Evolutionary conservation across 2,113 vertebrate genomes (phyloP).

Genomic region (Catagonus wagneri): DNA sequence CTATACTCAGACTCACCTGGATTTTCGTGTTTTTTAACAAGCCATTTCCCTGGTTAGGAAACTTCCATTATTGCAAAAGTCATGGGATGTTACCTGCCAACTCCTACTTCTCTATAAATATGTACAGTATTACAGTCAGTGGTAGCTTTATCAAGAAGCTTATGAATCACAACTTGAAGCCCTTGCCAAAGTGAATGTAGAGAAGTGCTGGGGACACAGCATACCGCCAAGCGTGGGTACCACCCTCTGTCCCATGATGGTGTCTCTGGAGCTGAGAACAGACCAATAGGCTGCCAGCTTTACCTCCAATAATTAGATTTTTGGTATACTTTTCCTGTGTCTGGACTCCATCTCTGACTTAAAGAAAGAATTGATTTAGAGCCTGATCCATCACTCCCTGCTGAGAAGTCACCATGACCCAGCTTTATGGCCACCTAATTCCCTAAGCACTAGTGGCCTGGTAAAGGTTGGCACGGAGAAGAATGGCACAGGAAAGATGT

Average conservation of each 20-base stretch:
- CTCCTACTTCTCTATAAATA: not conserved
- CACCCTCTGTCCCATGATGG: not conserved
- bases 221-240: not conserved
- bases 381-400: not conserved
- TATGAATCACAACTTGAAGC: not conserved
- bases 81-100: not conserved
- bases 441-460: no score
- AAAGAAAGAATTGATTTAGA: not conserved
- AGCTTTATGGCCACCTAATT: no score
- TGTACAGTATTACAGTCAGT: not conserved
- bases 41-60: not conserved
- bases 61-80: not conserved
- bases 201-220: not conserved
- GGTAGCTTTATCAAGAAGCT: not conserved
- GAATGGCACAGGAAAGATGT: not conserved
- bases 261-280: not conserved
- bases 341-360: not conserved
- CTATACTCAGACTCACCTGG: not conserved
- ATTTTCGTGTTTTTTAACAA: not conserved
- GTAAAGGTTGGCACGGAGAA: not conserved
- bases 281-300: not conserved
- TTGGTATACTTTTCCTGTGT: not conserved
- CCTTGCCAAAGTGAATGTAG: not conserved
- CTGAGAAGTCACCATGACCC: not conserved
- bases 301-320: not conserved